A percentile compares a stretch with the other conserved stretches of the same genome.
Conservation (phyloP, 2,888 invertebrate species). For the Mythimna impura region DNA sequence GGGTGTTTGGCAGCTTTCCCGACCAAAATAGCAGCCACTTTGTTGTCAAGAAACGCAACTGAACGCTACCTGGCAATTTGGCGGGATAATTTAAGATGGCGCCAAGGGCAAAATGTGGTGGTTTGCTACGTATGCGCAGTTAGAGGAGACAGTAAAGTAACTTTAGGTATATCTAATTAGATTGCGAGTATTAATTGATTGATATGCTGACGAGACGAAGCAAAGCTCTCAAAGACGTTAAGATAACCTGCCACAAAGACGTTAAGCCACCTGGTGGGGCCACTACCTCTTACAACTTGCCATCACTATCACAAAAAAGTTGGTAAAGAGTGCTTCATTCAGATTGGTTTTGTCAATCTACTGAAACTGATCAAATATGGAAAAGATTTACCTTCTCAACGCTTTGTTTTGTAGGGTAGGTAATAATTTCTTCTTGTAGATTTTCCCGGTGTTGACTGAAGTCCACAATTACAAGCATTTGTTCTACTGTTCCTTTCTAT, state of each 20-base stretch:
- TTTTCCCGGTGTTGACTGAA: neutral
- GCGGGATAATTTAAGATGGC: constrained; percentile 53
- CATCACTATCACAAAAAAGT: neutral
- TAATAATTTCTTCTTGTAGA: neutral
- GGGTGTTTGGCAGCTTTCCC: constrained; percentile 63
- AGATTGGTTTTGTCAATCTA: neutral
- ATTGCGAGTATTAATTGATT: too few species aligned
- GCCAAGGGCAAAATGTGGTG: constrained; percentile 33
- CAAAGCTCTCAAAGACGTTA: neutral
- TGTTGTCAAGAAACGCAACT: constrained; percentile 42
- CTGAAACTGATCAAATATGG: neutral
- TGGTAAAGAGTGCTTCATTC: neutral
- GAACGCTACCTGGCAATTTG: constrained; percentile 39
- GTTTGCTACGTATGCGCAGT: neutral
- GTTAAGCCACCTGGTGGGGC: too few species aligned
- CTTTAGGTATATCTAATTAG: neutral
- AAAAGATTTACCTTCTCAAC: neutral
- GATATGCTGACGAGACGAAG: neutral
- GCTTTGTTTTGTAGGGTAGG: too few species aligned
- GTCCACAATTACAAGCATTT: neutral
- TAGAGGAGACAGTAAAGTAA: constrained; percentile 13
- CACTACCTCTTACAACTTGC: neutral
- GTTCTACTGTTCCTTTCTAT: neutral
- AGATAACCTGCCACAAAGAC: neutral
- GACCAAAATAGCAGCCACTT: constrained; percentile 62